These are phyloP conservation scores for Schizopygopsis pylzovi DNA, from an alignment of 2,797 vertebrate genomes.

Conservation along the genomic window DNA sequence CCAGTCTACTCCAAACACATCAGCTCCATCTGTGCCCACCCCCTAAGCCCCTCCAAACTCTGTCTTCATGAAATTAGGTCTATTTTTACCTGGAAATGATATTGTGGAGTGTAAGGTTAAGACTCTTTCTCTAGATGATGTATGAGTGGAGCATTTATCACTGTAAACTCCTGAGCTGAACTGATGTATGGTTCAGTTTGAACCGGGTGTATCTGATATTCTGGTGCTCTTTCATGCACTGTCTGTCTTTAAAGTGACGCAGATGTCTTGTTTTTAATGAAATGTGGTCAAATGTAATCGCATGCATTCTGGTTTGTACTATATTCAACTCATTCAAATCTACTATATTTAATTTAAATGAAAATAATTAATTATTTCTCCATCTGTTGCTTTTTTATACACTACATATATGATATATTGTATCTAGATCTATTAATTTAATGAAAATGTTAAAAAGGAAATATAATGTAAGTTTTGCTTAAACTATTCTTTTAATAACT, in stretches of 20 bases:
- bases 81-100: conserved; percentile 76
- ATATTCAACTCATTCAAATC: neutral
- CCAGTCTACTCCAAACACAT: conserved; percentile 50
- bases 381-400: neutral
- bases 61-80: conserved; percentile 58
- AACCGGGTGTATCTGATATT: conserved; percentile 14
- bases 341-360: neutral
- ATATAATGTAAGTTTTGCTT: neutral
- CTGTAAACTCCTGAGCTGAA: conserved; percentile 40
- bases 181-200: conserved; percentile 44
- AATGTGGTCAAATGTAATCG: neutral
- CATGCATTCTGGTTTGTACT: neutral
- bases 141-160: conserved; percentile 67
- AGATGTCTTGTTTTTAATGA: neutral
- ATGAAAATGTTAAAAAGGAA: neutral
- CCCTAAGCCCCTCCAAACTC: conserved; percentile 32
- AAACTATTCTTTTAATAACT: neutral
- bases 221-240: conserved; percentile 10
- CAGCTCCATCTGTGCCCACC: conserved; percentile 47
- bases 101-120: conserved; percentile 53
- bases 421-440: neutral
- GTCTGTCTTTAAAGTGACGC: neutral
- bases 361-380: neutral
- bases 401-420: too few relatives aligned
- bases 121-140: conserved; percentile 50